Conservation (phyloP, 2,113 vertebrate genomes). For the Tamias sibiricus region DNA sequence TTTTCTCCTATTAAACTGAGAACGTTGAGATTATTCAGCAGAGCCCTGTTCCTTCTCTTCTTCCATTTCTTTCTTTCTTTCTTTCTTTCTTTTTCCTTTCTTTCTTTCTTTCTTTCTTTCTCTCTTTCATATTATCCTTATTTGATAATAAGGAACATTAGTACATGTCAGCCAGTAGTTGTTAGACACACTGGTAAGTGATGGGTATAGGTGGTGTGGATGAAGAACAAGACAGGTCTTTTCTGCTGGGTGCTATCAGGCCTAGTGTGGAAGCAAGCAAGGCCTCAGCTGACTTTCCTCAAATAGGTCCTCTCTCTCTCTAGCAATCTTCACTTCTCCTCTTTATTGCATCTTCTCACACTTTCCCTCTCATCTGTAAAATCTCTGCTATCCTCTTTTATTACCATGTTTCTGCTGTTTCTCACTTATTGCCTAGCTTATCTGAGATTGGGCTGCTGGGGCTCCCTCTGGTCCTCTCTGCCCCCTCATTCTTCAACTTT, state of each 20-base stretch:
- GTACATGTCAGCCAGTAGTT: not conserved
- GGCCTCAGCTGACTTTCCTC: no score
- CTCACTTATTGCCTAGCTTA: not conserved
- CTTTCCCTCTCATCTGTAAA: rapidly evolving
- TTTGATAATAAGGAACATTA: not conserved
- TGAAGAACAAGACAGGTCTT: not conserved
- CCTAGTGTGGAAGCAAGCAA: no score
- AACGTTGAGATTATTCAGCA: not conserved
- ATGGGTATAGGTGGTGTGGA: not conserved
- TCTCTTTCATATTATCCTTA: not conserved
- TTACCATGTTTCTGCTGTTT: not conserved
- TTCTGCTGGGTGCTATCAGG: no score
- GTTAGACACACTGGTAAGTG: not conserved
- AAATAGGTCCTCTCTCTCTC: not conserved
- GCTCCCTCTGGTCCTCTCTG: not conserved
- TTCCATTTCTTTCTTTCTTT: not conserved
- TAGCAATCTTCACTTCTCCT: not conserved
- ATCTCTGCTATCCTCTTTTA: not conserved
- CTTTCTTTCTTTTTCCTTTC: no score
- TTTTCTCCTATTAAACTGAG: not conserved
- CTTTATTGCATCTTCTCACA: not conserved
- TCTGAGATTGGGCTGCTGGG: not conserved
- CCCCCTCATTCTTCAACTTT: not conserved
- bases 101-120: not conserved
- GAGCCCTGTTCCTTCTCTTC: not conserved